A percentile compares a stretch with the other conserved stretches of the same genome.
Conservation (phyloP, 2,113 vertebrate genomes). For the Vanacampus margaritifer region DNA sequence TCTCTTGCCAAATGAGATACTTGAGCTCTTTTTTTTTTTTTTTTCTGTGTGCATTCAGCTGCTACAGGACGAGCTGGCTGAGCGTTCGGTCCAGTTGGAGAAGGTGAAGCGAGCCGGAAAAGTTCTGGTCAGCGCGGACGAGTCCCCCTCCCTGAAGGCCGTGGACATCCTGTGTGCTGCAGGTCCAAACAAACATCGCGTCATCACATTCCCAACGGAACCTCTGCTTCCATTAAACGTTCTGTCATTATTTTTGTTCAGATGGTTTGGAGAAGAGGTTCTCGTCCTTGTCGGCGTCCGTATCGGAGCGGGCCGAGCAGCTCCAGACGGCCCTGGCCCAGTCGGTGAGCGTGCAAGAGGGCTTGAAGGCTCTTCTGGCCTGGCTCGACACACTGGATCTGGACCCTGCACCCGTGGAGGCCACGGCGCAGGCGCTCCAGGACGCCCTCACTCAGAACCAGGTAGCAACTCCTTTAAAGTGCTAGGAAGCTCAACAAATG, state of each 20-base stretch:
- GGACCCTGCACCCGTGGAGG: slow-evolving; percentile 63
- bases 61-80: slow-evolving; percentile 87
- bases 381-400: slow-evolving; percentile 81
- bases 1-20: neutral
- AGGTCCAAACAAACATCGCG: slow-evolving; percentile 67
- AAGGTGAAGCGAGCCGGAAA: slow-evolving; percentile 85
- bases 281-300: slow-evolving; percentile 77
- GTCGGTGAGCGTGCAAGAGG: slow-evolving; percentile 92
- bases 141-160: slow-evolving; percentile 79
- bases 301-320: slow-evolving; percentile 81
- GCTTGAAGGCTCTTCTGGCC: slow-evolving; percentile 81
- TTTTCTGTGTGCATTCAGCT: slow-evolving; percentile 63
- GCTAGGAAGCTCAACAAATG: too few relatives aligned
- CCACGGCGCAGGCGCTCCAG: slow-evolving; percentile 82
- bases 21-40: neutral
- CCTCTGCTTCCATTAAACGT: neutral
- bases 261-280: slow-evolving; percentile 81
- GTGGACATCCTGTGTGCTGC: slow-evolving; percentile 76
- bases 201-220: neutral
- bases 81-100: slow-evolving; percentile 88
- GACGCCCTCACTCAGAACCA: slow-evolving; percentile 82
- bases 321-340: slow-evolving; percentile 93
- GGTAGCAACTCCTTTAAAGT: slow-evolving; percentile 61
- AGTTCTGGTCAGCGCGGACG: slow-evolving; percentile 80
- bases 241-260: slow-evolving; percentile 39